Conservation (phyloP, 2,888 invertebrate species). For the Sussaba pulchella region DNA sequence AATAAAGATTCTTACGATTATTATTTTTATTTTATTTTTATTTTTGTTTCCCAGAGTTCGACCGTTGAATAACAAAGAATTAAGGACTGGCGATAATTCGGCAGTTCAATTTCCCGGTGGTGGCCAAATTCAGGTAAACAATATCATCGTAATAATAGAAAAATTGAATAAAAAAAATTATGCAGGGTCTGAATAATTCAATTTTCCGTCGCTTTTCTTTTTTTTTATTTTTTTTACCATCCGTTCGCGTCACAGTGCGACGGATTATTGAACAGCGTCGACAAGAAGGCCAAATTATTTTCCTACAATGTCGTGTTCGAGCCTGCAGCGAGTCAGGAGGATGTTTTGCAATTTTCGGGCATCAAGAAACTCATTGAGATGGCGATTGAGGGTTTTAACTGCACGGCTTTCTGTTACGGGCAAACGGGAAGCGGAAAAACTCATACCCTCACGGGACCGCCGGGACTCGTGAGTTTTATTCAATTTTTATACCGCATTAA, state of each 20-base stretch:
- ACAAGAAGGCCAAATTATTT: conserved; percentile 93
- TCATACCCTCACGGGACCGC: conserved; percentile 97
- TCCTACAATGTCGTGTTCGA: conserved; percentile 98
- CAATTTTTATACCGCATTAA: background rate
- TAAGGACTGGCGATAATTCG: conserved; percentile 88
- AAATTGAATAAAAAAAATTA: too few relatives aligned
- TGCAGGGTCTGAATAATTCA: too few relatives aligned
- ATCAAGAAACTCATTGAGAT: conserved; percentile 96
- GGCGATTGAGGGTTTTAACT: conserved; percentile 97
- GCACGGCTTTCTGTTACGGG: conserved; percentile 98
- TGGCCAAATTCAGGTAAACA: conserved; percentile 91
- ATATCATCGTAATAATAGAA: conserved; percentile 4
- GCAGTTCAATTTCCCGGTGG: conserved; percentile 94
- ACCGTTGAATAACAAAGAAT: conserved; percentile 92
- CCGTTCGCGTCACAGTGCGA: conserved; percentile 72
- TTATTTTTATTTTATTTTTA: background rate
- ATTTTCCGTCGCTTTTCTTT: conserved; percentile 6
- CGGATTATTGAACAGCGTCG: conserved; percentile 82
- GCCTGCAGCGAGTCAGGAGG: conserved; percentile 93
- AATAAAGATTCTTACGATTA: background rate
- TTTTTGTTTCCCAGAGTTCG: conserved; percentile 90
- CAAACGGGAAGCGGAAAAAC: conserved; percentile 99
- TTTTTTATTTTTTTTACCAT: conserved; percentile 40
- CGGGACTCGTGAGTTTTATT: conserved; percentile 89
- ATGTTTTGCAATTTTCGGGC: conserved; percentile 95